Base-by-base conservation (phyloP, 2,888 invertebrate genomes). In the Acronicta aceris region DNA sequence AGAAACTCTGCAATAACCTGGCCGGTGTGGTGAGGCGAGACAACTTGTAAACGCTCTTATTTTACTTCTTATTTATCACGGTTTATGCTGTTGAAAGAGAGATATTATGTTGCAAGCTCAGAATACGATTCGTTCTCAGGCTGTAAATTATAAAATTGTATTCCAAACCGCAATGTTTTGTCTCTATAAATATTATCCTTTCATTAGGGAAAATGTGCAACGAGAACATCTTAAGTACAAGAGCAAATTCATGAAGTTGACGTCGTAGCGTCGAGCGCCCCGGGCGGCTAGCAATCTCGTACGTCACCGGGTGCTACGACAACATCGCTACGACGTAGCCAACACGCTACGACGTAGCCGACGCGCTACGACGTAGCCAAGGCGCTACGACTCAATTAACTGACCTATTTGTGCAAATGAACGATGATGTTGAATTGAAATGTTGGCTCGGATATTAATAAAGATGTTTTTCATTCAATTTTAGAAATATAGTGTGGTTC, bases 221-320 rank as follows among this genome's bases (percentile, higher is more conserved):
- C 59, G 53, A 49, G 50, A 57, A 47, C 43, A 47, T 56, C 38
- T 43, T 58, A 46, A 47, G 52, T 21, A 38, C 45, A 36, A 38
- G 50, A 62, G 38, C 40, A 46, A 46, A 64, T 51, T 55, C 56
- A 51, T 46, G 50, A 57, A 57, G 25, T 54, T 17, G 58, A 13
- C 33, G 40, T 30, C 36, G 46, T 16, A 36, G 48, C 54, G 36
- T 9, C 43, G 47, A 42, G 9, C 50, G 43, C 43, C 48, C 17
- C 12, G 16, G 48, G 55, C n/a, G n/a, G n/a, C n/a, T n/a, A n/a
- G n/a, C 65, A 36, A 46, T 30, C 40, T 49, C 15, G 42, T 57
- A 48, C 69, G 42, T 69, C 55, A n/a, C 57, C 38, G 40, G 48
- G 53, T 56, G 55, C 65, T 71, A 59, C 56, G 59, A 45, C 61